Base-by-base conservation (phyloP, 2,797 vertebrate genomes). In the Hyperoplus lanceolatus region DNA sequence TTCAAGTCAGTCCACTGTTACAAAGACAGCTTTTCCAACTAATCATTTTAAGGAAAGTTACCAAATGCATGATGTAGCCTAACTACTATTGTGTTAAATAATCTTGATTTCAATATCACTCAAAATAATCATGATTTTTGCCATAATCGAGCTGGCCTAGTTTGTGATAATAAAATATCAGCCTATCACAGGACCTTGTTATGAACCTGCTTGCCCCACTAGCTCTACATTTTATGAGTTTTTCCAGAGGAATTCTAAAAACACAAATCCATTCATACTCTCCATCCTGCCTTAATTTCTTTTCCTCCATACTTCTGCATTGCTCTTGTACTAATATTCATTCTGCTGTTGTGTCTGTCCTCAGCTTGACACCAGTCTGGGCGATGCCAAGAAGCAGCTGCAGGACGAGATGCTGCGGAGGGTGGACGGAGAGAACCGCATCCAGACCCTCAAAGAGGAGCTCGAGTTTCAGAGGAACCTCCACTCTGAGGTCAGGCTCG, bases 331-430 rank as follows among this genome's bases (percentile, higher is more conserved):
- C 9, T 73, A 42, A 79, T 48, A 7, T 36, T 61, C 8, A 6
- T 1, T 14, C 42, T 6, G 29, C 39, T 57, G 14, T 61, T 57
- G 0, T 21, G 12, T 14, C 8, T 68, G 21, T 4, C 76, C 58
- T 15, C 51, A 99, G 98, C 88, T 99, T 79, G 97, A 98, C 59
- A 90, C 89, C 0, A 93, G 95, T 75, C 74, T 98, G 77, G 86
- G 18, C 0, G 97, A 99, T 54, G 95, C 96, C 89, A 97, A 96
- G 94, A 99, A 98, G 93, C 97, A 99, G 84, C 96, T 99, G 79
- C 98, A 99, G 94, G 98, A 98, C 2, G 98, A 99, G 95, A 99
- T 99, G 98, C 94, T 99, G 82, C 93, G 97, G 41, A 94, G 97
- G 0, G 98, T 99, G 43, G 98, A 99, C 0, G 97, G 96, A 0